Evolutionary conservation across 2,797 vertebrate genomes (phyloP), one percentile per base, ranked within the genome.

Genomic region (Helarctos malayanus): DNA sequence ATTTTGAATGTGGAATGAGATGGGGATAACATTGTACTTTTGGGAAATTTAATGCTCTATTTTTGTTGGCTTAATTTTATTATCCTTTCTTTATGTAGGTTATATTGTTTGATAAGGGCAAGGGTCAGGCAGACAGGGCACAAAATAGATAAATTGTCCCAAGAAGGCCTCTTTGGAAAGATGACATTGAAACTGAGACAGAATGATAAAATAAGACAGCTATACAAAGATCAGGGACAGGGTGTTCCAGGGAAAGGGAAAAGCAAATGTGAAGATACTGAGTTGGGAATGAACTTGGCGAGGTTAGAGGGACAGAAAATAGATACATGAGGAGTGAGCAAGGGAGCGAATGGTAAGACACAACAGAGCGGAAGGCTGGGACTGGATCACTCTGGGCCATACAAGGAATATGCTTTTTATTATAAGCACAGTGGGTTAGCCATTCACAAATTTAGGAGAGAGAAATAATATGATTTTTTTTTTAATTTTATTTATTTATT

Each of bases 41-140:
- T 63, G 57, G 68, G 41, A 93, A 96, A 89, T 82, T 68, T 88
- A 93, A 83, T 95, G 45, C 25, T 84, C 41, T 49, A 9, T 68
- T 86, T 96, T 59, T 93, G 4, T 89, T 79, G 29, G 41, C 59
- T 76, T 82, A 80, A 21, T 94, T 65, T 93, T 49, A 84, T 90
- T 65, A 59, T 54, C 25, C 1, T n/a, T 75, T 59, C 18, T 83
- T 93, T 63, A 79, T 54, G 15, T 59, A 79, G 14, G 41, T 57
- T 81, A n/a, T 65, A 35, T 69, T 87, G n/a, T 84, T 89, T 93
- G 35, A 69, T 13, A 27, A 35, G 19, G 25, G 14, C 61, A 65
- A 7, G 2, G 8, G 11, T 94, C n/a, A 47, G 32, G 25, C 68
- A 93, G 69, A 29, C 8, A 32, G 45, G 47, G 54, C n/a, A 86